A percentile compares a stretch with the other conserved stretches of the same genome.
Evolutionary conservation across 1,140 invertebrate species (phyloP).

Genomic region (Microvelia longipes): DNA sequence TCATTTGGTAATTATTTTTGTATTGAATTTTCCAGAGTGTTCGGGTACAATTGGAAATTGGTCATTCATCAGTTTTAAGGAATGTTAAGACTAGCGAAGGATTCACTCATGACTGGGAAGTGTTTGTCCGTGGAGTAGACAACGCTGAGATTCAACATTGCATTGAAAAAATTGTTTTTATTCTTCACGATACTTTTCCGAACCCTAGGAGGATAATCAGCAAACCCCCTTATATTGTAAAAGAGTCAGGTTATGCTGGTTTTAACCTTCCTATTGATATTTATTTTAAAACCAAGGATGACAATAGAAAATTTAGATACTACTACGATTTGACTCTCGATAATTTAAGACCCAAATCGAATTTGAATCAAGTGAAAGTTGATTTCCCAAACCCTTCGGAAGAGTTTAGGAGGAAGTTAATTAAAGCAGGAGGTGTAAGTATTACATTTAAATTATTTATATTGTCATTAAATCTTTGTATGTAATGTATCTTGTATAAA

Average conservation of each 20-base stretch:
- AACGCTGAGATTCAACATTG: slow-evolving; percentile 73
- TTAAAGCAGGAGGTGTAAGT: slow-evolving; percentile 71
- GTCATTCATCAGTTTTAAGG: slow-evolving; percentile 67
- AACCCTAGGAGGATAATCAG: slow-evolving; percentile 78
- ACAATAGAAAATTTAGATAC: slow-evolving; percentile 71
- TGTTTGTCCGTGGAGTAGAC: slow-evolving; percentile 80
- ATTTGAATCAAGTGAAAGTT: slow-evolving; percentile 53
- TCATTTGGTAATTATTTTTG: no score
- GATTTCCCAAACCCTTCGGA: slow-evolving; percentile 69
- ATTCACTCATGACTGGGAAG: slow-evolving; percentile 94
- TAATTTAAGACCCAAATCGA: slow-evolving; percentile 41
- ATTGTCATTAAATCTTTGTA: slow-evolving; percentile 1
- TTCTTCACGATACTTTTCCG: slow-evolving; percentile 78
- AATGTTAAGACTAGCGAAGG: slow-evolving; percentile 65
- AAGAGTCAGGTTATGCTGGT: slow-evolving; percentile 87
- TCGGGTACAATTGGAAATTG: slow-evolving; percentile 78
- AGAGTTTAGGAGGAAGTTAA: slow-evolving; percentile 71
- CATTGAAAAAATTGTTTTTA: slow-evolving; percentile 88
- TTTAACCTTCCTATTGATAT: slow-evolving; percentile 82
- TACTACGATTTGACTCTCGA: slow-evolving; percentile 75
- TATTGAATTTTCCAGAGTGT: slow-evolving; percentile 31
- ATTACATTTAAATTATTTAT: neutral
- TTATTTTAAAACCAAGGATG: slow-evolving; percentile 77
- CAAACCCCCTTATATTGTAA: slow-evolving; percentile 78
- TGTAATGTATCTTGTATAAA: no score